These are phyloP conservation scores for Apodemia zela DNA, from an alignment of 2,888 invertebrate genomes.

Conservation along the genomic window DNA sequence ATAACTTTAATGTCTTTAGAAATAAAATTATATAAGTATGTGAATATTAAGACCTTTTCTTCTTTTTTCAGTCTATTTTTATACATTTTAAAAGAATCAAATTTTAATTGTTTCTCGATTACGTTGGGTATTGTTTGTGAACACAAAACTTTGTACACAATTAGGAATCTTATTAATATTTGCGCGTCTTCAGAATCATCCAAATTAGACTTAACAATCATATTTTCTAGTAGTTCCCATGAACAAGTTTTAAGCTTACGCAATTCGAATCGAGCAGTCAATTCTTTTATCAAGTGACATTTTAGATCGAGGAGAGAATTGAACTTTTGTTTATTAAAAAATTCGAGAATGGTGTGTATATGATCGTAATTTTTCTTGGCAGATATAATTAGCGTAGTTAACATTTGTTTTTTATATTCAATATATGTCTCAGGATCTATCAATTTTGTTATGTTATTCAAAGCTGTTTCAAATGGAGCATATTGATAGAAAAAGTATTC, in stretches of 20 bases:
- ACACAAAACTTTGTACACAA: constrained; percentile 44
- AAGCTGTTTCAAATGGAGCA: constrained; percentile 51
- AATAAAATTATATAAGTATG: constrained; percentile 41
- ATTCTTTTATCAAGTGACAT: constrained; percentile 38
- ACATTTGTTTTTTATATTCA: constrained; percentile 41
- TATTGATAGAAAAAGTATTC: constrained; percentile 49
- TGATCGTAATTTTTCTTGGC: constrained; percentile 39
- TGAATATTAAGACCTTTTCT: constrained; percentile 46
- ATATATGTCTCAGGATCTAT: constrained; percentile 43
- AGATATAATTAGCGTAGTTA: constrained; percentile 42
- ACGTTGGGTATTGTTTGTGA: constrained; percentile 43
- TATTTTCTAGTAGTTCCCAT: constrained; percentile 48
- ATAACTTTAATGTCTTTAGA: constrained; percentile 36
- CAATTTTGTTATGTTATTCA: constrained; percentile 46
- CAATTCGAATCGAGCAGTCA: constrained; percentile 40
- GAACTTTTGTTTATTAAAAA: constrained; percentile 43
- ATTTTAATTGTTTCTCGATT: constrained; percentile 42
- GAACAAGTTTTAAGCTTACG: constrained; percentile 41
- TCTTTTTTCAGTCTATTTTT: constrained; percentile 38
- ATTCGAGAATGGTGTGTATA: constrained; percentile 43
- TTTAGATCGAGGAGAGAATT: constrained; percentile 39
- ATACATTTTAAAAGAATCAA: constrained; percentile 40
- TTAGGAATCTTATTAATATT: constrained; percentile 40
- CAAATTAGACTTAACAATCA: constrained; percentile 43
- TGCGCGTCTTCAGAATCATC: constrained; percentile 40